A percentile compares a stretch with the other conserved stretches of the same genome.
Evolutionary conservation across 2,113 vertebrate genomes (phyloP).

Genomic region (Eira barbara): DNA sequence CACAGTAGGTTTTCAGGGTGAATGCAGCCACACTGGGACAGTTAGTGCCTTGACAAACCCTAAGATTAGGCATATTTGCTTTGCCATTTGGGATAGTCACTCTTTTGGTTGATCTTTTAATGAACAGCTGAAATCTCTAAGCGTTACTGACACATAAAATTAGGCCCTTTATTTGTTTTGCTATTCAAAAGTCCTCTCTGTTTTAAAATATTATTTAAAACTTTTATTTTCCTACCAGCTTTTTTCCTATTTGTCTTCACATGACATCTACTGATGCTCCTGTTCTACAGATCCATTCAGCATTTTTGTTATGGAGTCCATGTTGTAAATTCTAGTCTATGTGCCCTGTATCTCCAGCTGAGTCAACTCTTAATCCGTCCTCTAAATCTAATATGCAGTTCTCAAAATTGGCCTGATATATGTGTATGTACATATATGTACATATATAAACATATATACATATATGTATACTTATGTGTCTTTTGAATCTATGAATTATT

Average conservation of each 20-base stretch:
- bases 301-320: not conserved
- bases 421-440: not conserved
- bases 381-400: not conserved
- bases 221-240: not conserved
- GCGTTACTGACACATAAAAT: not conserved
- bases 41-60: not conserved
- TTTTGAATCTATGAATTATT: not conserved
- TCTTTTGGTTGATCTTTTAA: not conserved
- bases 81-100: not conserved
- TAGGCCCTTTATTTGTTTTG: not conserved
- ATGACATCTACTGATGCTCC: not conserved
- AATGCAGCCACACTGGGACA: not conserved
- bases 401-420: not conserved
- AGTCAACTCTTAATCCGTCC: not conserved
- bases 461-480: not conserved
- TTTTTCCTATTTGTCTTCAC: not conserved
- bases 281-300: not conserved
- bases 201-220: not conserved
- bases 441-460: not conserved
- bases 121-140: not conserved
- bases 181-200: not conserved
- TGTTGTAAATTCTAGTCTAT: not conserved
- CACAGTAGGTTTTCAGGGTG: not conserved
- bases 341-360: not conserved
- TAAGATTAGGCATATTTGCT: not conserved